phyloP scores from a whole-genome alignment of 2,888 invertebrate species.

The Lymantria monacha region DNA sequence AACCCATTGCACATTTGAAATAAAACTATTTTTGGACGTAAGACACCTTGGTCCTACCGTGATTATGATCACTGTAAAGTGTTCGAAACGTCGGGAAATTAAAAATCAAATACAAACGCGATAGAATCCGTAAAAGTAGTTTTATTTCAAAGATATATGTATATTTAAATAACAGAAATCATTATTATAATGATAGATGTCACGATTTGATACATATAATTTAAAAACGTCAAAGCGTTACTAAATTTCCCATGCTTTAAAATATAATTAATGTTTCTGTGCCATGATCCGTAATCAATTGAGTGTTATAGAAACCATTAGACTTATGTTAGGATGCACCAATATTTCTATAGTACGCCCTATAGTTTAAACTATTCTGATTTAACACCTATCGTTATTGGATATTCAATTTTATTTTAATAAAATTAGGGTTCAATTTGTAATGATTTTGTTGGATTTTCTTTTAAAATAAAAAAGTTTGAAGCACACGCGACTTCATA shows the following conservation, averaged over 20 bases:
- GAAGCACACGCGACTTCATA: constrained; percentile 62
- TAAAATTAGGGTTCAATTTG: constrained; percentile 15
- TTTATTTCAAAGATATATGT: no score
- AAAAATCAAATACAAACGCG: no score
- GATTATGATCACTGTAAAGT: no score
- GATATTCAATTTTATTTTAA: constrained; percentile 19
- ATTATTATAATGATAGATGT: background rate
- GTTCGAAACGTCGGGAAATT: no score
- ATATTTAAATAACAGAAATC: background rate
- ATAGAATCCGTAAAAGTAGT: no score
- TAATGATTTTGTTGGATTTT: constrained; percentile 17
- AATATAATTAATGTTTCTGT: constrained; percentile 55
- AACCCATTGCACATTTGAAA: no score
- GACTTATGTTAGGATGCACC: constrained; percentile 61
- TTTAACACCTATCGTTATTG: constrained; percentile 32
- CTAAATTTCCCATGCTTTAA: constrained; percentile 53
- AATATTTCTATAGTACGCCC: constrained; percentile 64
- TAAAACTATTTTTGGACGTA: no score
- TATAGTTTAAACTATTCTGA: constrained; percentile 66
- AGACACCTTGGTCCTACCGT: no score
- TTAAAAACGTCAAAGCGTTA: constrained; percentile 53
- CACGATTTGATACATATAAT: constrained; percentile 18
- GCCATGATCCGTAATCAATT: constrained; percentile 72
- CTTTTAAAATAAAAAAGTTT: constrained; percentile 39
- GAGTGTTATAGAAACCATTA: constrained; percentile 77